Percentiles rank a stretch among this genome's conserved stretches.
Conservation (phyloP, 2,888 invertebrate species). For the Escarpia spicata region DNA sequence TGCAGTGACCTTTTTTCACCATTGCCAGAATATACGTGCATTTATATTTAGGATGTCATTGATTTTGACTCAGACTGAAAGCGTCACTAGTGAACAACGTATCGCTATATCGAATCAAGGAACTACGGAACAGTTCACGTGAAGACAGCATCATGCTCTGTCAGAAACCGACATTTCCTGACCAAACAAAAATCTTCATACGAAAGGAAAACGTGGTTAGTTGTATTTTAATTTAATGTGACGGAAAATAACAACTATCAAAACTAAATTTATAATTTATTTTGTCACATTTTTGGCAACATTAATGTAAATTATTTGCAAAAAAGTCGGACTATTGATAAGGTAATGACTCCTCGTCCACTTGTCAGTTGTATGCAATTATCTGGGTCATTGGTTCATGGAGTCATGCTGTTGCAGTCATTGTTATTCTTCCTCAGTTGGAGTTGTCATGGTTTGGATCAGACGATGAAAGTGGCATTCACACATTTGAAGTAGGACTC, state of each 20-base stretch:
- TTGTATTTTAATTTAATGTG: background rate
- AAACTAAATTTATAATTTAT: no score
- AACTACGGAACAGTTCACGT: background rate
- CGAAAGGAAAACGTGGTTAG: background rate
- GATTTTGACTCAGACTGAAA: background rate
- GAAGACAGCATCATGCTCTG: background rate
- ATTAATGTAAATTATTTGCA: no score
- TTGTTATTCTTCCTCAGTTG: background rate
- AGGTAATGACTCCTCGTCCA: no score
- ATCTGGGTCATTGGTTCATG: no score
- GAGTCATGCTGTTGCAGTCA: background rate
- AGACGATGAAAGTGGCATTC: slow-evolving; percentile 40
- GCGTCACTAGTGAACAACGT: background rate
- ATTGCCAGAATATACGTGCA: no score
- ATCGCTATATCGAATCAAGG: background rate
- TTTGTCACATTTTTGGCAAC: no score
- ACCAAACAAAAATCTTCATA: background rate
- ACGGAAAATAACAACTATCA: background rate
- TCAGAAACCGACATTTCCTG: background rate
- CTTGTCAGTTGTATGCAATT: no score
- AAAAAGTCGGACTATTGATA: no score
- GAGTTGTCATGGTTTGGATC: slow-evolving; percentile 17
- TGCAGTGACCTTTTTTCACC: no score
- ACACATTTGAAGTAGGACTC: slow-evolving; percentile 47
- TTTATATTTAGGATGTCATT: no score